Evolutionary conservation across 2,888 invertebrate species (phyloP).

Genomic region (Pimpla rufipes): DNA sequence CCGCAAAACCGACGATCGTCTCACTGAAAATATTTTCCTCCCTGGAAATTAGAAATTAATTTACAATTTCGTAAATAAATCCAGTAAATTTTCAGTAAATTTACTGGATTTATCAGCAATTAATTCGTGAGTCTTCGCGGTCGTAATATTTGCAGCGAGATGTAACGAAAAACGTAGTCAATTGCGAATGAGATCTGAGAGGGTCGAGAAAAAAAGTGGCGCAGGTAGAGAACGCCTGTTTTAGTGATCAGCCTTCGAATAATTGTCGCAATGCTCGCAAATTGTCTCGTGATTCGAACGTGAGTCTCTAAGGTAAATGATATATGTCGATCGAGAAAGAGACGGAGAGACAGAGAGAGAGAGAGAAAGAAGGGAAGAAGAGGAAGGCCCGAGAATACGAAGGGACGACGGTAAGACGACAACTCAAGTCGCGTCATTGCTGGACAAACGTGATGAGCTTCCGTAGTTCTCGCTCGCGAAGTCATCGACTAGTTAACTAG

Average conservation of each 20-base stretch:
- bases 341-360: constrained; percentile 36
- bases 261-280: constrained; percentile 1
- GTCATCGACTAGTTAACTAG: constrained; percentile 71
- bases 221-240: no score
- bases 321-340: constrained; percentile 5
- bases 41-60: no score
- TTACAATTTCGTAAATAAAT: no score
- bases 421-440: not conserved
- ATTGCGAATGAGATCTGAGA: no score
- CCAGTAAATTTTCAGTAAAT: no score
- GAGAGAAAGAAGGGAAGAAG: constrained; percentile 8
- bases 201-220: not conserved
- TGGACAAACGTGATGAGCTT: constrained; percentile 32
- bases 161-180: not conserved
- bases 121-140: no score
- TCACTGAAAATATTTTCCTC: no score
- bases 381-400: constrained; percentile 3
- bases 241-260: constrained; percentile 1
- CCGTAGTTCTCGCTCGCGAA: constrained; percentile 39
- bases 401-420: constrained; percentile 44
- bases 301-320: not conserved
- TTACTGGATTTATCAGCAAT: no score
- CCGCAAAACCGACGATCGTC: no score
- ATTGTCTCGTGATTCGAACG: not conserved
- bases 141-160: not conserved